Evolutionary conservation across 1,140 invertebrate species (phyloP).

Genomic region (Myzus persicae): DNA sequence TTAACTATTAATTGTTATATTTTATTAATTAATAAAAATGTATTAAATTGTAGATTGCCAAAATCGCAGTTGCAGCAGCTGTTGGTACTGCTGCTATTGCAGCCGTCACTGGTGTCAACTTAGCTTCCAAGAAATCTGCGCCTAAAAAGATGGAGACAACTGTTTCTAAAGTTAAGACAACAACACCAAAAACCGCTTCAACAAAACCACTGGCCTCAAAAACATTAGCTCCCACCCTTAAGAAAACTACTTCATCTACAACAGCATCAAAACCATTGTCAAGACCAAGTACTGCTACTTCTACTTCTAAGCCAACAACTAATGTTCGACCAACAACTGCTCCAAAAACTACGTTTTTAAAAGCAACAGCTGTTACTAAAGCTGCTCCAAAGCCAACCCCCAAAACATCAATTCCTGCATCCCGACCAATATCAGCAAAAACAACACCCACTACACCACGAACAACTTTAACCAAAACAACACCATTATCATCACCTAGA

Average conservation of each 20-base stretch:
- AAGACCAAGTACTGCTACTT: slow-evolving; percentile 36
- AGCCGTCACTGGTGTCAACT: slow-evolving; percentile 40
- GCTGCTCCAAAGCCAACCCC: background rate
- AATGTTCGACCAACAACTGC: slow-evolving; percentile 44
- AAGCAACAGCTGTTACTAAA: slow-evolving; percentile 36
- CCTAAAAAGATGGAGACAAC: slow-evolving; percentile 31
- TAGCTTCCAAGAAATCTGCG: slow-evolving; percentile 46
- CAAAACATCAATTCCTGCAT: slow-evolving; percentile 18
- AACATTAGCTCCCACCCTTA: slow-evolving; percentile 44
- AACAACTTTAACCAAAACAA: slow-evolving; percentile 51
- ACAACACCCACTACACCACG: slow-evolving; percentile 48
- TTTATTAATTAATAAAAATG: slow-evolving; percentile 39
- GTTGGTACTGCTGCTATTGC: slow-evolving; percentile 56
- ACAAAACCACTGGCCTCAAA: slow-evolving; percentile 57
- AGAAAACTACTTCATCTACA: slow-evolving; percentile 15
- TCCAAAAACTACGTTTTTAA: slow-evolving; percentile 55
- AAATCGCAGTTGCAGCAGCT: slow-evolving; percentile 57
- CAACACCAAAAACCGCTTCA: slow-evolving; percentile 37
- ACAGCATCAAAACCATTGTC: slow-evolving; percentile 46
- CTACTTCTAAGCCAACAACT: slow-evolving; percentile 43
- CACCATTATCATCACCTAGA: slow-evolving; percentile 36
- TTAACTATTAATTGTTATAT: slow-evolving; percentile 23
- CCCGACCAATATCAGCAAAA: slow-evolving; percentile 38
- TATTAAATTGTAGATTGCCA: slow-evolving; percentile 49
- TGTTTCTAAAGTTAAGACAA: slow-evolving; percentile 16